Percentiles rank a stretch among this genome's conserved stretches.
Conservation (phyloP, 2,113 vertebrate genomes). For the Oreochromis tanganicae region DNA sequence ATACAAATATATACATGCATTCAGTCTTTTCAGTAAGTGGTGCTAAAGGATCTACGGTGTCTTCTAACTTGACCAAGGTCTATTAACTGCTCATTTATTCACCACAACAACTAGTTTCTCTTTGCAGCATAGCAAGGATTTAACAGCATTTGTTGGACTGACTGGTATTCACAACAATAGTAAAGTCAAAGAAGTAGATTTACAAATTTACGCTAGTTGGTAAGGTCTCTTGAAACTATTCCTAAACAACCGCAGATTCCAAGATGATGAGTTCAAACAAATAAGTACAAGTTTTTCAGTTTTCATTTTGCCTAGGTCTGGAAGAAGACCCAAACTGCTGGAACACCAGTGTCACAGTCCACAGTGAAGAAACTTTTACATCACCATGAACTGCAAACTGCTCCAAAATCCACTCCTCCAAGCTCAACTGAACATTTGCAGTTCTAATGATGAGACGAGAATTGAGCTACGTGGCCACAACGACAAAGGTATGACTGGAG, state of each 20-base stretch:
- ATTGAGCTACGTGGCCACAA: not conserved
- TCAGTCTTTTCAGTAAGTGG: not conserved
- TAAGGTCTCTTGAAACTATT: not conserved
- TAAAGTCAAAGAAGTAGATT: not conserved
- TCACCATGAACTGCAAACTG: not conserved
- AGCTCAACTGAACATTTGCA: not conserved
- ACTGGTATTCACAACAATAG: not conserved
- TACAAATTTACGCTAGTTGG: not conserved
- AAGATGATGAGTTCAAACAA: not conserved
- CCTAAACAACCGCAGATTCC: not conserved
- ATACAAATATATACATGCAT: not conserved
- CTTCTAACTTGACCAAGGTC: not conserved
- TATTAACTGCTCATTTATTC: not conserved
- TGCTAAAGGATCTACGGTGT: rapidly evolving
- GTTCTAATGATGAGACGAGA: not conserved
- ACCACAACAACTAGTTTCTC: not conserved
- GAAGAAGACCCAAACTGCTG: too few relatives aligned
- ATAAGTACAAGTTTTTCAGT: not conserved
- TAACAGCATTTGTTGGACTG: not conserved
- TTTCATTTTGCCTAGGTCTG: too few relatives aligned
- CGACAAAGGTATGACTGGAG: not conserved
- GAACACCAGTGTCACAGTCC: too few relatives aligned
- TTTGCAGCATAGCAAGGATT: rapidly evolving
- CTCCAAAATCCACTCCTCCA: not conserved
- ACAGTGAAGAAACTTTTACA: too few relatives aligned